Percentiles rank a stretch among this genome's conserved stretches.
These are phyloP conservation scores for Papilio machaon DNA, from an alignment of 1,140 invertebrate genomes.

Conservation along the genomic window DNA sequence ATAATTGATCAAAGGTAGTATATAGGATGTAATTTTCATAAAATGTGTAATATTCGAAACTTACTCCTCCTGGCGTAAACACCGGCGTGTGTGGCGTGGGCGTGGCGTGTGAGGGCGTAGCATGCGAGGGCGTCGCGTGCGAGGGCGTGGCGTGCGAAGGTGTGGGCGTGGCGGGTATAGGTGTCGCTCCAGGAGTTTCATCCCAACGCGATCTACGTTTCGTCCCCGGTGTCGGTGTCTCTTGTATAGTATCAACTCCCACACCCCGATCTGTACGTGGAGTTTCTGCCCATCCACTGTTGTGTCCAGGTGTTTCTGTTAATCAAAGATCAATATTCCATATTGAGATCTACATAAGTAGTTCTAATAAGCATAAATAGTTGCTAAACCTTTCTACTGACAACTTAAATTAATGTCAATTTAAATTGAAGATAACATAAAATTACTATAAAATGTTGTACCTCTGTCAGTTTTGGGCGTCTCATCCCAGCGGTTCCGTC, in stretches of 20 bases:
- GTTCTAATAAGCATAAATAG: too few relatives aligned
- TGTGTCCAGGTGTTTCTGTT: conserved; percentile 95
- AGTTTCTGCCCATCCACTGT: conserved; percentile 98
- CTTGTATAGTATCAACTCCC: conserved; percentile 91
- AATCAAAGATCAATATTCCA: background rate
- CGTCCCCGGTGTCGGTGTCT: conserved; percentile 95
- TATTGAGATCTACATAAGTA: conserved; percentile 36
- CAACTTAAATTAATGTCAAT: background rate
- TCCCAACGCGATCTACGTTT: conserved; percentile 98
- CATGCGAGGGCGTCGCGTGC: conserved; percentile 83
- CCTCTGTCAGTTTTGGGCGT: conserved; percentile 98
- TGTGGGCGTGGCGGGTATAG: conserved; percentile 87
- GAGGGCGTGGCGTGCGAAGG: conserved; percentile 87
- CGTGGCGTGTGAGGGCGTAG: conserved; percentile 78
- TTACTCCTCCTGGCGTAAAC: conserved; percentile 88
- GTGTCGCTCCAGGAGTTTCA: conserved; percentile 93
- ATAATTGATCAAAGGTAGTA: conserved; percentile 2
- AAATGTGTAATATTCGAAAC: conserved; percentile 40
- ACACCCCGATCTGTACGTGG: conserved; percentile 94
- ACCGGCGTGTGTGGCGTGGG: conserved; percentile 79
- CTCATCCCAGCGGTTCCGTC: conserved; percentile 99
- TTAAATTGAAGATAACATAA: background rate
- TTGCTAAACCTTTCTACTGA: background rate
- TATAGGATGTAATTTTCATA: background rate
- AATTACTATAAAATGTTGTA: conserved; percentile 55